These are phyloP conservation scores for Acanthacorydalis orientalis DNA, from an alignment of 2,888 invertebrate genomes.

Conservation along the genomic window DNA sequence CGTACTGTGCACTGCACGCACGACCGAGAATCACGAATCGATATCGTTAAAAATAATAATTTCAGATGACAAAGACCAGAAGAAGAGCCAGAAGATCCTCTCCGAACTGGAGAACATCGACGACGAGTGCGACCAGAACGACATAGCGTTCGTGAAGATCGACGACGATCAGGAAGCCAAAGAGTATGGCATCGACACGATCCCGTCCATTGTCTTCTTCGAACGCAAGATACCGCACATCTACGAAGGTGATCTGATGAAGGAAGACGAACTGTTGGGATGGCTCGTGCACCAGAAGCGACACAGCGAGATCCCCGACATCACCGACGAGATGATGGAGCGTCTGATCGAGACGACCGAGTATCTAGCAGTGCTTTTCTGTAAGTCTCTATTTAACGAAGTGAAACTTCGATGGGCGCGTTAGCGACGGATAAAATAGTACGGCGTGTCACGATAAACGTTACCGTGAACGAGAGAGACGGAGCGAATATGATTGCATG, in stretches of 20 bases:
- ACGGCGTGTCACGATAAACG: no score
- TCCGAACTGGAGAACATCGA: constrained; percentile 80
- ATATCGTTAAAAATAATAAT: constrained; percentile 14
- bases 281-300: constrained; percentile 84
- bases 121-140: constrained; percentile 83
- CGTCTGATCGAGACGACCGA: constrained; percentile 65
- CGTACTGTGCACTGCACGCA: no score
- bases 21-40: no score
- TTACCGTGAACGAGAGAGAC: no score
- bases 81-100: constrained; percentile 73
- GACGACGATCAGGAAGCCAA: constrained; percentile 77
- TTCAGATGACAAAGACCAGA: constrained; percentile 79
- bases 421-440: no score
- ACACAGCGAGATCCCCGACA: constrained; percentile 79
- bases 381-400: constrained; percentile 59
- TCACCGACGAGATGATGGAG: constrained; percentile 89
- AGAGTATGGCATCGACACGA: constrained; percentile 70
- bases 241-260: constrained; percentile 56
- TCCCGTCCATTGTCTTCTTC: constrained; percentile 68
- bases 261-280: constrained; percentile 76
- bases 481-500: no score
- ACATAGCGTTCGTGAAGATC: constrained; percentile 83
- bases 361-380: constrained; percentile 78
- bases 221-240: constrained; percentile 43
- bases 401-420: no score